These are phyloP conservation scores for Rhinogobio ventralis DNA, from an alignment of 2,797 vertebrate species.

Conservation along the genomic window DNA sequence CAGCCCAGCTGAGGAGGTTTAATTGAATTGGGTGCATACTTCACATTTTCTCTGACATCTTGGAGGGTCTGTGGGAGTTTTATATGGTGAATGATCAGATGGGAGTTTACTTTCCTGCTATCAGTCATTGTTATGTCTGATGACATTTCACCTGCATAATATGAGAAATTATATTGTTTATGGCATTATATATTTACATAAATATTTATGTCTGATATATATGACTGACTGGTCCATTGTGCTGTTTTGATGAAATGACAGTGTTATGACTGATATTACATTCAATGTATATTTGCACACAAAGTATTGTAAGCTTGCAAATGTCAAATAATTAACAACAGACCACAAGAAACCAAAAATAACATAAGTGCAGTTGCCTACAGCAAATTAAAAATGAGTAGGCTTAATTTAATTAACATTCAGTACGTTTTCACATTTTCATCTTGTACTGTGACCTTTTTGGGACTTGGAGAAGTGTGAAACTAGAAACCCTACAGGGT, in stretches of 20 bases:
- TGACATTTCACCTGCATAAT: slow-evolving; percentile 42
- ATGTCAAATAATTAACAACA: slow-evolving; percentile 6
- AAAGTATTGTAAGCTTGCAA: background rate
- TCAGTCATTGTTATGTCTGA: slow-evolving; percentile 42
- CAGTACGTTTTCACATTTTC: slow-evolving; percentile 9
- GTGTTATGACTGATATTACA: slow-evolving; percentile 1
- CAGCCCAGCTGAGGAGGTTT: slow-evolving; percentile 22
- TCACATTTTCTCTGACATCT: slow-evolving; percentile 16
- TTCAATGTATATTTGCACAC: background rate
- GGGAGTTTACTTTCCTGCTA: background rate
- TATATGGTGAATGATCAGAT: slow-evolving; percentile 53
- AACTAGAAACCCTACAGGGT: slow-evolving; percentile 2
- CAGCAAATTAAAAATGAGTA: background rate
- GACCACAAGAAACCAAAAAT: background rate
- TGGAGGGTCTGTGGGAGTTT: slow-evolving; percentile 25
- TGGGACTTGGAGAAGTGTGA: slow-evolving; percentile 11
- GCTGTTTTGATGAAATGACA: background rate
- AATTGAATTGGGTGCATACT: slow-evolving; percentile 50
- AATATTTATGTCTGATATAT: background rate
- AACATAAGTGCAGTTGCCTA: background rate
- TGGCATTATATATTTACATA: background rate
- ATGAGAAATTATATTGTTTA: slow-evolving; percentile 48
- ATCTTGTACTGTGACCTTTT: slow-evolving; percentile 15
- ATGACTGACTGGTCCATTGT: background rate
- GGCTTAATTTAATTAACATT: slow-evolving; percentile 30